phyloP scores from a whole-genome alignment of 2,888 invertebrate genomes.

The Dryobota labecula region DNA sequence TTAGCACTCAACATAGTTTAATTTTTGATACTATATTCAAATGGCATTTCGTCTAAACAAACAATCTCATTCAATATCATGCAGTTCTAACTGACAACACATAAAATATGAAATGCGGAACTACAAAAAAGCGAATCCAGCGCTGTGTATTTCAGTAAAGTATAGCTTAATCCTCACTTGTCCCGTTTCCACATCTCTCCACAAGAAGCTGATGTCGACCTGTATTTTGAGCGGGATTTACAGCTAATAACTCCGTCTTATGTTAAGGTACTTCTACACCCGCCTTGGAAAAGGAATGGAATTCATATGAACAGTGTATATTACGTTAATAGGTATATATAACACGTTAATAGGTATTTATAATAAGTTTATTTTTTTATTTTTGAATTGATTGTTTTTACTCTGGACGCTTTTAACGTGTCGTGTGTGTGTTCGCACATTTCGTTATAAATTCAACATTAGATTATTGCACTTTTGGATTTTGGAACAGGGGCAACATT shows the following conservation, averaged over 20 bases:
- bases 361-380: too few relatives aligned
- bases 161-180: constrained; percentile 71
- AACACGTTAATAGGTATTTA: too few relatives aligned
- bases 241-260: constrained; percentile 60
- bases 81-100: not conserved
- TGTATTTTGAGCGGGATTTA: constrained; percentile 70
- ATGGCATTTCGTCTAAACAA: not conserved
- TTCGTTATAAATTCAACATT: too few relatives aligned
- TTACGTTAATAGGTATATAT: too few relatives aligned
- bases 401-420: too few relatives aligned
- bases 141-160: constrained; percentile 19
- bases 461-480: too few relatives aligned
- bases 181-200: constrained; percentile 59
- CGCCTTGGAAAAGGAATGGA: not conserved
- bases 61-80: not conserved
- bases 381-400: too few relatives aligned
- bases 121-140: not conserved
- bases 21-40: not conserved
- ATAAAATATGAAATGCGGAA: not conserved
- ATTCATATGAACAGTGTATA: not conserved
- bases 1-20: too few relatives aligned
- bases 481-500: constrained; percentile 43
- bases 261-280: not conserved
- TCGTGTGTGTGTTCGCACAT: too few relatives aligned
- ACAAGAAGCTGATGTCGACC: constrained; percentile 58